Evolutionary conservation across 2,888 invertebrate species (phyloP), one percentile per base, ranked within the genome.

Genomic region (Drosophila diplacantha): DNA sequence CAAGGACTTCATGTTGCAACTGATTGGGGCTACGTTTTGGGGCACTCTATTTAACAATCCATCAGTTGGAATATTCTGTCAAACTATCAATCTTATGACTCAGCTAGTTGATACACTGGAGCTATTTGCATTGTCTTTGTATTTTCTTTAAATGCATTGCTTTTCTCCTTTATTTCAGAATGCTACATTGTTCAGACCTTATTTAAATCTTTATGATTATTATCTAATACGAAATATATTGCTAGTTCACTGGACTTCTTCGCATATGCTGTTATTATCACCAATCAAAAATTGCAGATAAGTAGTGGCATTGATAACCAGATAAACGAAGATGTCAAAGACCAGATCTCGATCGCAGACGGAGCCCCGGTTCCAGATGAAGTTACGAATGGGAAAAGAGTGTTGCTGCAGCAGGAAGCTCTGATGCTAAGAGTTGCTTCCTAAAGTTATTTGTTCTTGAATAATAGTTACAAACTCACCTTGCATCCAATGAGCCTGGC

Each of bases 1-100:
- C n/a, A 78, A 12, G 6, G 65, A 67, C 7, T 65, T 70, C 77
- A 80, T 82, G 16, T 31, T 61, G 51, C 16, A 67, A 65, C 68
- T 65, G 65, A 29, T 20, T 41, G 9, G 12, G 5, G 18, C 18
- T 35, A 6, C 3, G 0, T 16, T 8, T 3, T 11, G 16, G 6
- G 9, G 5, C 8, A 14, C 12, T 22, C 26, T 20, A 46, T 46
- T 34, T 32, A 59, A 14, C 43, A 14, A 34, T 11, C 6, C 39
- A 35, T 46, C 31, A 59, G 20, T 3, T n/a, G 14, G 3, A 34
- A 14, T 20, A 16, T 34, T 29, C 18, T 38, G 9, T 14, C 1
- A 3, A 14, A 5, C 9, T 14, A 20, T 18, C 18, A 11, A 24
- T 32, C 24, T 32, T 2, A 16, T 43, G 37, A 52, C 31, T 44